A percentile compares a stretch with the other conserved stretches of the same genome.
Conservation (phyloP, 1,140 invertebrate species). For the Plutomurus gul region DNA sequence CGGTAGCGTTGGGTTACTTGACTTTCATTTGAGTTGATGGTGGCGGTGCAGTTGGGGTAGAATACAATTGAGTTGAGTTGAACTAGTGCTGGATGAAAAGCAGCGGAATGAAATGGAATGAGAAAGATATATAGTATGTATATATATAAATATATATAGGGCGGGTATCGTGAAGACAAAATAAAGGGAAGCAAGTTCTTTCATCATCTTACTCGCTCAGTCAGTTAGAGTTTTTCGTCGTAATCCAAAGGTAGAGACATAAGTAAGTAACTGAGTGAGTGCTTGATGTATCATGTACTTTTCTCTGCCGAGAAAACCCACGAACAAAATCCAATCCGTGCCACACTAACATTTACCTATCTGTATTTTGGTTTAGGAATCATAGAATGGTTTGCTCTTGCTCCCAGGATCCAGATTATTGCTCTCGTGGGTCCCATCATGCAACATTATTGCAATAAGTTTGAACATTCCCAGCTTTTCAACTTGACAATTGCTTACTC, state of each 20-base stretch:
- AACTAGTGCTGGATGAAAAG: neutral
- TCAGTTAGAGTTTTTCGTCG: too few relatives aligned
- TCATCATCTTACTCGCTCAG: neutral
- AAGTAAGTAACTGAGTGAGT: too few relatives aligned
- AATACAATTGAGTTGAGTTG: neutral
- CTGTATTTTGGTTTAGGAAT: conserved; percentile 25
- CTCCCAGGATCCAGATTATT: conserved; percentile 22
- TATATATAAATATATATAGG: too few relatives aligned
- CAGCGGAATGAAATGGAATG: neutral
- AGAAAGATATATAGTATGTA: too few relatives aligned
- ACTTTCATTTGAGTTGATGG: neutral
- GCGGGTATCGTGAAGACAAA: neutral
- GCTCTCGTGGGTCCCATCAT: conserved; percentile 25
- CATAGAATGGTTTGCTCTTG: conserved; percentile 14
- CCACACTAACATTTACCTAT: neutral
- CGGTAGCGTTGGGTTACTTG: neutral
- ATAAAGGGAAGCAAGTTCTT: neutral
- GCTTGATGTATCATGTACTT: neutral
- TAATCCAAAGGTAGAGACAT: too few relatives aligned
- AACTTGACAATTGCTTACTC: conserved; percentile 18
- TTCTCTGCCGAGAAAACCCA: neutral
- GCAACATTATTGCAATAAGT: conserved; percentile 33
- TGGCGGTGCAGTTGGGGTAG: neutral
- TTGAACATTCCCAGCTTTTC: conserved; percentile 30
- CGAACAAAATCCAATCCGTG: neutral